Evolutionary conservation across 30 jellyfish, hydroid and myxozoan genomes (phyloP).

Genomic region (Haliclystus octoradiatus): DNA sequence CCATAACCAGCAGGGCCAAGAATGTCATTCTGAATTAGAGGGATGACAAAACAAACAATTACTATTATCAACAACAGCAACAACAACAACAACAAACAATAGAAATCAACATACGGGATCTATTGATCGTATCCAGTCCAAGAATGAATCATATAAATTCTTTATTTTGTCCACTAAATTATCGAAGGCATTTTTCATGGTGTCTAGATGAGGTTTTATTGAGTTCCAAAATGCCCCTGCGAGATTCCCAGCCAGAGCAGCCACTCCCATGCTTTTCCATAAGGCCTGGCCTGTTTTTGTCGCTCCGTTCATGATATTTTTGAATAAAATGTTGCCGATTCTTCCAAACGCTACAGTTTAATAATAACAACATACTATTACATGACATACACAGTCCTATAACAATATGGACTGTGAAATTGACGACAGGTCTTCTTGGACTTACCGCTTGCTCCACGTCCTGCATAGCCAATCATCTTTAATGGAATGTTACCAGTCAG

Average conservation of each 20-base stretch:
- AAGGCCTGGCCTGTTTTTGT: constrained; percentile 3
- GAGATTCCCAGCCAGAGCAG: constrained; percentile 1
- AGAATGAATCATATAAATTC: neutral
- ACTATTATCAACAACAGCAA: neutral
- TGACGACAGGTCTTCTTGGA: no score
- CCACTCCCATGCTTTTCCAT: constrained; percentile 7
- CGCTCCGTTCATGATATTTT: neutral
- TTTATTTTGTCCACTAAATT: neutral
- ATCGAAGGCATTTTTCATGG: neutral
- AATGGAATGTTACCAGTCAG: constrained; percentile 6
- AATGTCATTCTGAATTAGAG: constrained; percentile 17
- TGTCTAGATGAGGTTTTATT: neutral
- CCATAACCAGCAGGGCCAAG: constrained; percentile 29
- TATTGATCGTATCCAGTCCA: constrained; percentile 18
- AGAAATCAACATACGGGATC: constrained; percentile 14
- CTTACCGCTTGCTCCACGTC: constrained; percentile 6
- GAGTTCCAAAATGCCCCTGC: neutral
- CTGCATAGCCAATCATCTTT: neutral
- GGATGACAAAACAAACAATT: neutral
- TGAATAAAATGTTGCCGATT: neutral
- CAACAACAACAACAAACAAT: neutral
- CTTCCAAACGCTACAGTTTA: neutral
- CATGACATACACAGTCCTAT: no score
- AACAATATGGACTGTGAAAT: no score
- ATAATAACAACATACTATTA: neutral